Base-by-base conservation (phyloP, 2,113 vertebrate genomes). In the Mustela lutreola region DNA sequence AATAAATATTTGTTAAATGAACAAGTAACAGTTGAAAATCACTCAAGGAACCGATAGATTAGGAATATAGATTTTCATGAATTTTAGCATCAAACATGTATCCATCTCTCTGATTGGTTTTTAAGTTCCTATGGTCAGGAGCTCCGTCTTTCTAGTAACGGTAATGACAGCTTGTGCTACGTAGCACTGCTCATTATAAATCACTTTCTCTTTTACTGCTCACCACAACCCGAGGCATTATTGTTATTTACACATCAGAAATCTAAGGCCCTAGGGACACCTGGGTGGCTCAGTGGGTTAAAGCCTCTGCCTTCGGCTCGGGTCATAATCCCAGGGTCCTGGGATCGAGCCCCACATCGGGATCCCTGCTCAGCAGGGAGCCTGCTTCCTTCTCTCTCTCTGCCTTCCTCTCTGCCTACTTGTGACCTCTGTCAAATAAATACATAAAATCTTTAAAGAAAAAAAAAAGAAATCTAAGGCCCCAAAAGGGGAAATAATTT, bases 1-100 rank as follows among this genome's bases (percentile, higher is more conserved):
- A 39, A 67, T 89, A 89, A 84, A 82, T n/a, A 85, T 53, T 62
- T 89, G 48, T 76, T 86, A 75, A 86, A 73, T 36, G 36, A 79
- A 90, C 21, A 82, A 42, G 56, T 18, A 76, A 73, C 65, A 82
- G 9, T 50, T 92, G 63, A 50, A 94, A 92, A 58, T 92, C 58
- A 86, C 75, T 93, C 85, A 86, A 82, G 28, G 42, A 82, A 89
- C 26, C n/a, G 48, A 78, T 48, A 15, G n/a, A 70, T 56, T 82
- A 63, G 19, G 53, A 89, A 65, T 48, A 31, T 48, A 76, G 65
- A 85, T 90, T 92, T 78, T 75, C 24, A 28, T 53, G 39, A 76
- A 33, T 81, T 93, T 67, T 76, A 87, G 58, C 42, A 56, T 76
- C 48, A 93, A 60, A 45, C 19, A 8, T 12, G 58, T 33, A 26